Evolutionary conservation across 2,113 vertebrate genomes (phyloP).

Genomic region (Pluvialis apricaria): DNA sequence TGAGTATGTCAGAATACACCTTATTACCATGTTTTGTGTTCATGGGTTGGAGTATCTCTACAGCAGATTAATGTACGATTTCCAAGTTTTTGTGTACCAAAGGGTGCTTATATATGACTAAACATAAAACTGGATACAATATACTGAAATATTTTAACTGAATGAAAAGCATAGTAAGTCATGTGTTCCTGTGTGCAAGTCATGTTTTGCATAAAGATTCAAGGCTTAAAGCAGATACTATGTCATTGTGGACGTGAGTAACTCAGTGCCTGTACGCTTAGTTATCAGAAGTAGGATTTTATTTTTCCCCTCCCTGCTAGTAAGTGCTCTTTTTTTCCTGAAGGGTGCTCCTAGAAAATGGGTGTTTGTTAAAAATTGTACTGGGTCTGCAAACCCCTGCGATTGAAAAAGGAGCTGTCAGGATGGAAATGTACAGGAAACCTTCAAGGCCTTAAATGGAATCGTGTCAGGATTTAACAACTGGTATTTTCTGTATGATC

Average conservation of each 20-base stretch:
- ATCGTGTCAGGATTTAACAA: neutral
- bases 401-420: neutral
- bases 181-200: neutral
- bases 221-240: neutral
- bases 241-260: rapidly evolving
- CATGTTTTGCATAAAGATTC: neutral
- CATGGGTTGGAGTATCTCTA: neutral
- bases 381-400: neutral
- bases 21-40: neutral
- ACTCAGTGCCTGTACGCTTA: neutral
- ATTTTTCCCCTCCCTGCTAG: no score
- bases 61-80: neutral
- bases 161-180: neutral
- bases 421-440: neutral
- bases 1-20: neutral
- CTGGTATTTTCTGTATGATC: neutral
- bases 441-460: neutral
- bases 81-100: neutral
- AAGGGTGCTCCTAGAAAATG: neutral
- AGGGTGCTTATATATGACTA: neutral
- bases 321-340: neutral
- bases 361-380: neutral
- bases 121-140: neutral
- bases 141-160: neutral
- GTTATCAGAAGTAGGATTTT: neutral